These are phyloP conservation scores for Encarsia formosa DNA, from an alignment of 2,888 invertebrate genomes.

Conservation along the genomic window DNA sequence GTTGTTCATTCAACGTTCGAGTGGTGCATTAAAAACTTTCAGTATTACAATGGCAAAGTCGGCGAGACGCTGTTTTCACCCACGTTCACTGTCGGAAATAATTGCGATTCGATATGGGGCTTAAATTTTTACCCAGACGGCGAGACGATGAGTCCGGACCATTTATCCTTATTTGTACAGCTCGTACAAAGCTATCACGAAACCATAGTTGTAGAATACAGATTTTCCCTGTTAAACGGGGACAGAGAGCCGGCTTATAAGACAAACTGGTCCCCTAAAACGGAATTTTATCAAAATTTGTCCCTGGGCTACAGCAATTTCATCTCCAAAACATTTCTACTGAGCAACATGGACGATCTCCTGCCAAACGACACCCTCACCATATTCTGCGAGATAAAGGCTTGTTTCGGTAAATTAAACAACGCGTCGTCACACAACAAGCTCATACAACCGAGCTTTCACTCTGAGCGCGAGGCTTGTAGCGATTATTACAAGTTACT, in stretches of 20 bases:
- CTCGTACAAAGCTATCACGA: no score
- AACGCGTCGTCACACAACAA: no score
- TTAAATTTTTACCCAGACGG: background rate
- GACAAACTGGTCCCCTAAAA: background rate
- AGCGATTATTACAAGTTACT: no score
- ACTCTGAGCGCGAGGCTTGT: no score
- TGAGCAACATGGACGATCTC: background rate
- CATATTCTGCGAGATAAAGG: background rate
- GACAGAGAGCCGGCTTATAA: background rate
- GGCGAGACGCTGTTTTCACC: background rate
- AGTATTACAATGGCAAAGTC: background rate
- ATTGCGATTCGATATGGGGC: background rate
- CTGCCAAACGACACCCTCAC: background rate
- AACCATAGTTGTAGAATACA: background rate
- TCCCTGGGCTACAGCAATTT: background rate
- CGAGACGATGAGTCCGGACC: no score
- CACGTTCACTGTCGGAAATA: background rate
- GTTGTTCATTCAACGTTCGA: background rate
- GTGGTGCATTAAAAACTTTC: slow-evolving; percentile 1
- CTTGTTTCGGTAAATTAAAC: no score
- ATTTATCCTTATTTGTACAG: no score
- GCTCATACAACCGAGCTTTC: no score
- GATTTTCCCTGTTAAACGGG: background rate
- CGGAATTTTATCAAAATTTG: background rate
- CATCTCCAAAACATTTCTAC: background rate